Evolutionary conservation across 1,140 invertebrate species (phyloP).

Genomic region (Chymomyza costata): DNA sequence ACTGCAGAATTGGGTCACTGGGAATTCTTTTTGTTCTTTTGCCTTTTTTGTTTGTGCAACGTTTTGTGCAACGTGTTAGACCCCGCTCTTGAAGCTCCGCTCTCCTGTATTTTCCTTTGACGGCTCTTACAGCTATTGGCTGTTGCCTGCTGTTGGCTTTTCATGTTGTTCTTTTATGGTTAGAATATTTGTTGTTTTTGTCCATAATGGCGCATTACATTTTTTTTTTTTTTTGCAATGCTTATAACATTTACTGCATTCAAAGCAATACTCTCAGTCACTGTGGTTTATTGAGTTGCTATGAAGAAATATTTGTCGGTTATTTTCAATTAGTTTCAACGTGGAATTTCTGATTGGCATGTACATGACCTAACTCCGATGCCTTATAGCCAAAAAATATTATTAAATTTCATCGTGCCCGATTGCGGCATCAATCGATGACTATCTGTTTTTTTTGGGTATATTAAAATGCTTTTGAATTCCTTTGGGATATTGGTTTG

Average conservation of each 20-base stretch:
- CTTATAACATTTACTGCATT: no score
- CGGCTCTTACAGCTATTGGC: not conserved
- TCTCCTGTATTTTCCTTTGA: not conserved
- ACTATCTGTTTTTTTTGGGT: no score
- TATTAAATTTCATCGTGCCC: no score
- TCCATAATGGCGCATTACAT: conserved; percentile 13
- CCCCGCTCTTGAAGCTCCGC: no score
- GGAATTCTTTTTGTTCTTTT: conserved; percentile 60
- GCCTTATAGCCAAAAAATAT: no score
- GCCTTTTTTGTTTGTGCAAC: conserved; percentile 38
- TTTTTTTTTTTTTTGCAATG: conserved; percentile 20
- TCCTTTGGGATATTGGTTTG: no score
- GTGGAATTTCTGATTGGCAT: conserved; percentile 13
- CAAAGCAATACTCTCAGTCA: conserved; percentile 17
- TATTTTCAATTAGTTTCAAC: conserved; percentile 39
- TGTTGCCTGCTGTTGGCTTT: conserved; percentile 22
- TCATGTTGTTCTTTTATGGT: conserved; percentile 27
- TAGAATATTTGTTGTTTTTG: conserved; percentile 29
- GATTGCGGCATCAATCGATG: no score
- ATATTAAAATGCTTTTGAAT: no score
- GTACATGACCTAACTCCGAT: no score
- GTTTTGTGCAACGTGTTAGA: no score
- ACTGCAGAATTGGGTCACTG: conserved; percentile 59
- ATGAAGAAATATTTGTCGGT: conserved; percentile 32
- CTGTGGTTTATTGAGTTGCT: conserved; percentile 21